Conservation (phyloP, 2,113 vertebrate species). For the Peromyscus californicus region DNA sequence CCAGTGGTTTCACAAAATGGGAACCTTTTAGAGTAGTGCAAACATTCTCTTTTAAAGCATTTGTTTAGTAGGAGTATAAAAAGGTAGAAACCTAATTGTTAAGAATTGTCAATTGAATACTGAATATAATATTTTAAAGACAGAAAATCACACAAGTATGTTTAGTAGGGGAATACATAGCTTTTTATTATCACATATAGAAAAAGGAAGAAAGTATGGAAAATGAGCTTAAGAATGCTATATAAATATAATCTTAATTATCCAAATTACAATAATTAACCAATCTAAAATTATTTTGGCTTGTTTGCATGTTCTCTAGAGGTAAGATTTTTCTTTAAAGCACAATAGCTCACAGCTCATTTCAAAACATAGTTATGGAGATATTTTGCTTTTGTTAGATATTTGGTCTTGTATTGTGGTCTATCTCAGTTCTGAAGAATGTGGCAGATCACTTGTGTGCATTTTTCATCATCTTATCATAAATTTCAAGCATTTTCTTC, state of each 20-base stretch:
- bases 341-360: not conserved
- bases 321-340: not conserved
- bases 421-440: not conserved
- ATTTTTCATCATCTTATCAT: not conserved
- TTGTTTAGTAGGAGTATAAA: not conserved
- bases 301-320: not conserved
- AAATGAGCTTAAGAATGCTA: not conserved
- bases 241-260: not conserved
- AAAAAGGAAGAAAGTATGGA: not conserved
- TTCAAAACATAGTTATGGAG: not conserved
- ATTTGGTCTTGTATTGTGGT: not conserved
- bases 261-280: not conserved
- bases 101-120: not conserved
- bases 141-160: not conserved
- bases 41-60: not conserved
- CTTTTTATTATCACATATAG: not conserved
- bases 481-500: not conserved
- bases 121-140: conserved; percentile 4
- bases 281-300: not conserved
- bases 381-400: not conserved
- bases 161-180: not conserved
- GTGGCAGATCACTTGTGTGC: not conserved
- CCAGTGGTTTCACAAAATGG: not conserved
- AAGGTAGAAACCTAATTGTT: not conserved
- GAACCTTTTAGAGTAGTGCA: not conserved